Base-by-base conservation (phyloP, 2,888 invertebrate species). In the Hydroisotoma schaefferi region DNA sequence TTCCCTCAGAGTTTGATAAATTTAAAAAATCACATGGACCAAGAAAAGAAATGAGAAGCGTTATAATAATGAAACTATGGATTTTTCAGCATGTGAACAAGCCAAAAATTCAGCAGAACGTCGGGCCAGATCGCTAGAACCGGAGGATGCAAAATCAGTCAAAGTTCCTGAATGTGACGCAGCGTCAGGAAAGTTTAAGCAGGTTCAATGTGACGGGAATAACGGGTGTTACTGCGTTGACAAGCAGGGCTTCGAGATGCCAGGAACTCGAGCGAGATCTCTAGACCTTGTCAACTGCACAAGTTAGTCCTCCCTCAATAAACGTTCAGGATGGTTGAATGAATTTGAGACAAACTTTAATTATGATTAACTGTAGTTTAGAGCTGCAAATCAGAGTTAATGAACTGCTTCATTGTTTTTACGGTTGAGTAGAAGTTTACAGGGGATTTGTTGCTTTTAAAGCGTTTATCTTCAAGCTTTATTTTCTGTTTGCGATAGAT, bases 231-330 rank as follows among this genome's bases (percentile, higher is more conserved):
- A 73, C 73, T 77, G 77, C 55, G 76, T 76, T 76, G 87, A 61
- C 80, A 83, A 84, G 56, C 85, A 85, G 72, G 77, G 77, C 1
- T 75, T 75, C 60, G 77, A 77, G 59, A 52, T 74, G 46, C 70
- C 75, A 8, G 77, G 76, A n/a, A 76, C 77, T 2, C 54, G 76
- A 38, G 74, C 74, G 1, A 60, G 72, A 10, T 71, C 73, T 18
- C 59, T 73, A 27, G 71, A 74, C 1, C 77, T 83, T 20, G 84
- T 87, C 25, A 86, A 88, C 77, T 88, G 88, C 75, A 83, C 86
- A 10, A 81, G 84, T 80, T 74, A 75, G 74, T 70, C 10, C 6
- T 28, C 37, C 47, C 23, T 28, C n/a, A n/a, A n/a, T n/a, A n/a
- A n/a, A n/a, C n/a, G n/a, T n/a, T n/a, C n/a, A n/a, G n/a, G n/a